Evolutionary conservation across 2,113 vertebrate species (phyloP).

Genomic region (Herpailurus yagouaroundi): DNA sequence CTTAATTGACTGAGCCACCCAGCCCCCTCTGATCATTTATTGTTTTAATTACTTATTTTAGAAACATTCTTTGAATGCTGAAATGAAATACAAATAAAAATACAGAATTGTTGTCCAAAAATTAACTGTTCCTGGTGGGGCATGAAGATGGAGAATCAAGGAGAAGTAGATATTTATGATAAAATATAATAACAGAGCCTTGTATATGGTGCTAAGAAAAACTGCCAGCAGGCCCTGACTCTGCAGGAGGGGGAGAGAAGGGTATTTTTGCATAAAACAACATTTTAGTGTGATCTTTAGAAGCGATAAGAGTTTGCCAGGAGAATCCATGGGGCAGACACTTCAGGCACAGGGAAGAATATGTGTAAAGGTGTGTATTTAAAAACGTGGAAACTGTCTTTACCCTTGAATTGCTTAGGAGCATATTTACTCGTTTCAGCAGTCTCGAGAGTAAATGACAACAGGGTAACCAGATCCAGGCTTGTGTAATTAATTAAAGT

Average conservation of each 20-base stretch:
- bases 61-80: neutral
- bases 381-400: neutral
- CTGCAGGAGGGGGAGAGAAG: neutral
- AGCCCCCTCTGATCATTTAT: neutral
- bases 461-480: neutral
- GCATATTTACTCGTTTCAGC: neutral
- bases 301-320: neutral
- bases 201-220: neutral
- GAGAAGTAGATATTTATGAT: neutral
- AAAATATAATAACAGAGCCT: neutral
- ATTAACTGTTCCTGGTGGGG: no score
- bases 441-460: neutral
- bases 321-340: neutral
- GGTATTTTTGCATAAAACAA: neutral
- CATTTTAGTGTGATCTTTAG: neutral
- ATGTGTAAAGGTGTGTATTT: neutral
- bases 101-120: neutral
- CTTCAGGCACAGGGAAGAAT: neutral
- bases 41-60: neutral
- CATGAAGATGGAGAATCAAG: neutral
- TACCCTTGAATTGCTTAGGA: neutral
- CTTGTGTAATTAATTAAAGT: neutral
- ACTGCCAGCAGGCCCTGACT: neutral
- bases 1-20: no score
- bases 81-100: slow-evolving; percentile 24